phyloP scores from a whole-genome alignment of 1,140 invertebrate genomes.

The Zaprionus camerounensis region DNA sequence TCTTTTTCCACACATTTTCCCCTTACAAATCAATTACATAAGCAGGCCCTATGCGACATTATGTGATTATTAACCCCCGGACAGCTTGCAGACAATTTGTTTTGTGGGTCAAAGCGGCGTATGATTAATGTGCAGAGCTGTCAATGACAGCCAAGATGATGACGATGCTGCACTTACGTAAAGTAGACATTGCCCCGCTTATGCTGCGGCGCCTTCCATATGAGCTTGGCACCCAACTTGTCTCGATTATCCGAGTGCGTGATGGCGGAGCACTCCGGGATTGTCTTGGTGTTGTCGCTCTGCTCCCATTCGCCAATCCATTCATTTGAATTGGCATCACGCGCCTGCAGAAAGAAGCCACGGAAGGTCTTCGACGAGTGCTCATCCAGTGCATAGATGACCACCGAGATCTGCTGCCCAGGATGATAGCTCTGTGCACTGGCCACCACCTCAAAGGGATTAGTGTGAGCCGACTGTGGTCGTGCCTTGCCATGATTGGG shows the following conservation, averaged over 20 bases:
- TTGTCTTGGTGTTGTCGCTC: constrained; percentile 89
- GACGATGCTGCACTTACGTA: constrained; percentile 87
- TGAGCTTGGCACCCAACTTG: constrained; percentile 89
- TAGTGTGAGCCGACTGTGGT: constrained; percentile 86
- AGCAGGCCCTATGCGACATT: constrained; percentile 33
- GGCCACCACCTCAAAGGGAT: constrained; percentile 88
- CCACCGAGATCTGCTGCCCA: constrained; percentile 86
- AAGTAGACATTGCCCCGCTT: constrained; percentile 89
- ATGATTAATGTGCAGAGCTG: constrained; percentile 72
- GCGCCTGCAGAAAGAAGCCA: constrained; percentile 92
- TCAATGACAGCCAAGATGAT: constrained; percentile 19
- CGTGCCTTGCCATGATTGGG: constrained; percentile 90
- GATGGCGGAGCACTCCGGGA: constrained; percentile 91
- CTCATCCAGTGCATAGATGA: constrained; percentile 73
- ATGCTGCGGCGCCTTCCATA: constrained; percentile 90
- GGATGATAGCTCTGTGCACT: constrained; percentile 87
- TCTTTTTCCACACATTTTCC: constrained; percentile 47
- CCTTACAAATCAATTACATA: constrained; percentile 73
- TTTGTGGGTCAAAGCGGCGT: constrained; percentile 74
- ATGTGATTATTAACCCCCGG: constrained; percentile 69
- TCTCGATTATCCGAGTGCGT: constrained; percentile 91
- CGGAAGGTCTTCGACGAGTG: constrained; percentile 86
- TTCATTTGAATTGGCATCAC: constrained; percentile 88
- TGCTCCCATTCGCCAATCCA: constrained; percentile 90
- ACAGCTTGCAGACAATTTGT: constrained; percentile 71